Base-by-base conservation (phyloP, 2,797 vertebrate genomes). In the Siniperca undulata region DNA sequence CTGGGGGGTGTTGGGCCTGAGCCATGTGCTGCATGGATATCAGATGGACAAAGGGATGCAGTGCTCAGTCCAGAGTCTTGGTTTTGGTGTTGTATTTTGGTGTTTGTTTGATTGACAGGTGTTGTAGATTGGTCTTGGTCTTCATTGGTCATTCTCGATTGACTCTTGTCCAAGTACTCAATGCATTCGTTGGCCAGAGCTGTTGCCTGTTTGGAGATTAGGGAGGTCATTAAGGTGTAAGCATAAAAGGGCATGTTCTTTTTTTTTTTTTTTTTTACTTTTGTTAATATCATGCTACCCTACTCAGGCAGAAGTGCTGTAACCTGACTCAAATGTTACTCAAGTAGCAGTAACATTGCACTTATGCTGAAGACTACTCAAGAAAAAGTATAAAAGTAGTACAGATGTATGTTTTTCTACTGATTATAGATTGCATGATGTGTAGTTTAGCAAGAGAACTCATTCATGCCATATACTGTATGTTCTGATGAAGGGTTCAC, bases 171-270 rank as follows among this genome's bases (percentile, higher is more conserved):
- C 58, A 96, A 81, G 87, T 95, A 93, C 64, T 95, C 94, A 69
- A 82, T 91, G 83, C 97, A 98, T 83, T 97, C 96, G 55, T 76
- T 83, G 68, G 95, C 96, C 84, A 99, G 95, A 78, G 93, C 93
- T 0, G 88, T 86, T 55, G 97, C 94, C 98, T 99, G 86, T 80
- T 74, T n/a, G 66, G 34, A 90, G 65, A 85, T 65, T 56, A 66
- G 68, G 50, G 30, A 78, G 10, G 71, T 75, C n/a, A n/a, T n/a
- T n/a, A n/a, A n/a, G n/a, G n/a, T n/a, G n/a, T 13, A 14, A 9
- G 1, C 65, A 78, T 20, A 65, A 50, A 73, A 56, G 7, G 60
- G 5, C n/a, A 48, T 46, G 16, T 44, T 58, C 1, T 9, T 27
- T 3, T 70, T 64, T 38, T 27, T 3, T 70, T 64, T 38, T 50